Base-by-base conservation (phyloP, 2,113 vertebrate genomes). In the Rhea pennata region DNA sequence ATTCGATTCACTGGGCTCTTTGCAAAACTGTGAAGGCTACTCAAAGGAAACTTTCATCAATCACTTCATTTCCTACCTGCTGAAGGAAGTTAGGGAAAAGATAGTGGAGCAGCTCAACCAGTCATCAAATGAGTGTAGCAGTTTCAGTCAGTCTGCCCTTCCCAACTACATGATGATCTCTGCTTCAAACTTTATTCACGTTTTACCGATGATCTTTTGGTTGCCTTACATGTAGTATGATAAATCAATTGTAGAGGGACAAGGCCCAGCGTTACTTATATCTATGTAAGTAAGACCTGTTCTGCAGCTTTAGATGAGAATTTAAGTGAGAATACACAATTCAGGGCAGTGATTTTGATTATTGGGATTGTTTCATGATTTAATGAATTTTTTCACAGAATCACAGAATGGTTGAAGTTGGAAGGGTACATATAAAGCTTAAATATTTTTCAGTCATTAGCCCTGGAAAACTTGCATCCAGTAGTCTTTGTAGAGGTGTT, bases 71-170 rank as follows among this genome's bases (percentile, higher is more conserved):
- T 80, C 24, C 64, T 73, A 20, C 33, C 5, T 2, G 12, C 65
- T 90, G 31, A 56, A 91, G 59, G 40, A 40, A 87, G n/a, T 23
- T 58, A 2, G 4, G 33, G 59, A 59, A 59, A 24, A 64, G 15
- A 40, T 48, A 48, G 31, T 13, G 31, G 19, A 77, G 65, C 10
- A 81, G 70, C 33, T 84, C 1, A 0, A 36, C 8, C 59, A 73
- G 26, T 6, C 70, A 29, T 22, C 19, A 1, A 2, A 0, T 29
- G 10, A 65, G 6, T 10, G 50, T 1, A 74, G 36, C 6, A 44
- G 36, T 58, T 42, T 36, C 16, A 8, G 19, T 62, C 58, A 61
- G 12, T 11, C 48, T 56, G 23, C 24, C 51, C 46, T 87, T 84
- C 20, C 21, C 17, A 40, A 59, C 42, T 70, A 27, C 36, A 36